A percentile compares a stretch with the other conserved stretches of the same genome.
Evolutionary conservation across 2,113 vertebrate genomes (phyloP).

Genomic region (Sebastes fasciatus): DNA sequence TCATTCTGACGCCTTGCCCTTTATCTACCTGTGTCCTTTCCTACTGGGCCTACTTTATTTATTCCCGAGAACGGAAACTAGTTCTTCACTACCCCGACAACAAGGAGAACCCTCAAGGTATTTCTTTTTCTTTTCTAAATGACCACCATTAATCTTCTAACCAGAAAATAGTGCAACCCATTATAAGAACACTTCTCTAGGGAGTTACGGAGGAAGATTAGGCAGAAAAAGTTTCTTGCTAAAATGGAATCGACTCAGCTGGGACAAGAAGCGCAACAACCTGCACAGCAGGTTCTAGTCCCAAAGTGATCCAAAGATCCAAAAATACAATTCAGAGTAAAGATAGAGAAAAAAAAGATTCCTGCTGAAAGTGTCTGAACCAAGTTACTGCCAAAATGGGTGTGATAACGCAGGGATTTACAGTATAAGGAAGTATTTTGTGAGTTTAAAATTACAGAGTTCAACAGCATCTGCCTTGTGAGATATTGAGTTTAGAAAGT

Average conservation of each 20-base stretch:
- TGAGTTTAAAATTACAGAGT: not conserved
- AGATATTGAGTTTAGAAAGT: not conserved
- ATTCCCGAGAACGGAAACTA: slow-evolving; percentile 8
- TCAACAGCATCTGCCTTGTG: not conserved
- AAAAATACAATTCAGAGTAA: slow-evolving; percentile 28
- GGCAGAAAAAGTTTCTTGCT: slow-evolving; percentile 27
- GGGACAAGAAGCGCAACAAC: slow-evolving; percentile 22
- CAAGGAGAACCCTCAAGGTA: slow-evolving; percentile 34
- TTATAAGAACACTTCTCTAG: slow-evolving; percentile 37
- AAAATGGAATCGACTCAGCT: slow-evolving; percentile 32
- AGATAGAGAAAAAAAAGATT: slow-evolving; percentile 10
- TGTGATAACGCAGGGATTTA: slow-evolving; percentile 6
- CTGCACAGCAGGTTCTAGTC: slow-evolving; percentile 24
- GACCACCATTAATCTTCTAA: slow-evolving; percentile 54
- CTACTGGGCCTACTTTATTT: slow-evolving; percentile 15
- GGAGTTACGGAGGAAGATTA: slow-evolving; percentile 26
- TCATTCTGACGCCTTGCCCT: slow-evolving; percentile 1
- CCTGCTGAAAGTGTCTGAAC: slow-evolving; percentile 1
- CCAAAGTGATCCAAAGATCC: slow-evolving; percentile 2
- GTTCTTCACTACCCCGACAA: slow-evolving; percentile 31
- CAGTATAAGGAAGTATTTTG: not conserved
- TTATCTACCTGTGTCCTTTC: slow-evolving; percentile 11
- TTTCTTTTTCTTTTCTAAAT: slow-evolving; percentile 24
- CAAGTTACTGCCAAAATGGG: not conserved
- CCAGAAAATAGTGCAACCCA: slow-evolving; percentile 42